Conservation (phyloP, 2,888 invertebrate species). For the Zaprionus bogoriensis region DNA sequence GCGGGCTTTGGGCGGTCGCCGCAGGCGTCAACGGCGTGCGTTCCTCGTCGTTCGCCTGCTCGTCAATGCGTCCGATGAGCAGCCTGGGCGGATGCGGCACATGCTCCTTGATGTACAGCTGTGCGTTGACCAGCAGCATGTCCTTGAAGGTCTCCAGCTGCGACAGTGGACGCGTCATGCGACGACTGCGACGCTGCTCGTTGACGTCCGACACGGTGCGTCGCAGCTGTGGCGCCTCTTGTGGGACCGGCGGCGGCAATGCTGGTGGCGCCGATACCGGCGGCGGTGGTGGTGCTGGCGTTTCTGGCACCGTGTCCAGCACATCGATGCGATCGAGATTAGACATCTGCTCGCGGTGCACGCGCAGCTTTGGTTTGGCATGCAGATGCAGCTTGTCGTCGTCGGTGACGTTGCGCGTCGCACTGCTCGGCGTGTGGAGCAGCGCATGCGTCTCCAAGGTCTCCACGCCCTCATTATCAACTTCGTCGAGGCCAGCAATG, state of each 20-base stretch:
- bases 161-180: slow-evolving; percentile 63
- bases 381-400: slow-evolving; percentile 74
- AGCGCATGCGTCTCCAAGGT: slow-evolving; percentile 60
- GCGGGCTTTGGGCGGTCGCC: slow-evolving; percentile 43
- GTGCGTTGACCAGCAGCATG: slow-evolving; percentile 85
- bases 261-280: slow-evolving; percentile 60
- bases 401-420: slow-evolving; percentile 68
- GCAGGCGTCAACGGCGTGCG: slow-evolving; percentile 35
- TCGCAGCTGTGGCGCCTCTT: slow-evolving; percentile 46
- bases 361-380: slow-evolving; percentile 43
- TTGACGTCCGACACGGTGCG: slow-evolving; percentile 56
- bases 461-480: slow-evolving; percentile 66
- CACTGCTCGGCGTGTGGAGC: slow-evolving; percentile 37
- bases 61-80: slow-evolving; percentile 82
- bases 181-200: slow-evolving; percentile 40
- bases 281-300: slow-evolving; percentile 84
- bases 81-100: slow-evolving; percentile 84
- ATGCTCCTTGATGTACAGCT: slow-evolving; percentile 84
- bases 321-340: slow-evolving; percentile 65
- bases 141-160: slow-evolving; percentile 81
- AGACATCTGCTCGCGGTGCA: slow-evolving; percentile 36
- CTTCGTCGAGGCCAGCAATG: slow-evolving; percentile 64
- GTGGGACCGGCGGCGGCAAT: slow-evolving; percentile 32
- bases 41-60: slow-evolving; percentile 73
- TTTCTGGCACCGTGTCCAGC: slow-evolving; percentile 82